Evolutionary conservation across 2,797 vertebrate species (phyloP).

Genomic region (Periophthalmus magnuspinnatus): DNA sequence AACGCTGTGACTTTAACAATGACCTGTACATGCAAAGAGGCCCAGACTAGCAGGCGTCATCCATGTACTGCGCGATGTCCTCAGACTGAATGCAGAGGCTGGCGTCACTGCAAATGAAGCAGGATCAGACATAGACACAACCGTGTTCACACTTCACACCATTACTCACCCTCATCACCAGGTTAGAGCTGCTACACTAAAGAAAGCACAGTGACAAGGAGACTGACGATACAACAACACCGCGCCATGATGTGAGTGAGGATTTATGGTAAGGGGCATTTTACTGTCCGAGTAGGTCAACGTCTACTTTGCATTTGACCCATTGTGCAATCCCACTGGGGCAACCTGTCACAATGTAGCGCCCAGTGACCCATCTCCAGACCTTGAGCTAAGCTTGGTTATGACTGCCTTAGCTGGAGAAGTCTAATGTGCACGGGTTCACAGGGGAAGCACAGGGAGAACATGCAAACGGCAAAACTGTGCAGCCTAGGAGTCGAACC

Average conservation of each 20-base stretch:
- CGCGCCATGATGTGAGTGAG: too few relatives aligned
- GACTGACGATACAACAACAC: background rate
- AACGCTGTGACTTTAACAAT: background rate
- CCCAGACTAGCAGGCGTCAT: background rate
- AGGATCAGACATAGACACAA: background rate
- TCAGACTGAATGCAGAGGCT: background rate
- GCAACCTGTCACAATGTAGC: too few relatives aligned
- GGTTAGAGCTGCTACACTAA: background rate
- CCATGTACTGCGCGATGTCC: background rate
- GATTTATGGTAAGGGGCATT: too few relatives aligned
- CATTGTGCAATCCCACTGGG: too few relatives aligned
- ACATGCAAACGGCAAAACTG: too few relatives aligned
- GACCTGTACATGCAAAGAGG: background rate
- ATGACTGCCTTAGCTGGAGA: too few relatives aligned
- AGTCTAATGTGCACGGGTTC: too few relatives aligned
- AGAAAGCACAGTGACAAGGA: background rate
- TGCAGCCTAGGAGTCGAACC: too few relatives aligned
- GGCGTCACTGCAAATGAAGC: conserved; percentile 3
- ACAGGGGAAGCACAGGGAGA: too few relatives aligned
- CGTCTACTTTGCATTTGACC: background rate
- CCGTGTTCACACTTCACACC: conserved; percentile 3
- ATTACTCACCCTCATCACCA: conserved; percentile 4
- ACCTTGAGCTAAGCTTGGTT: too few relatives aligned
- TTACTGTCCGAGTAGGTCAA: too few relatives aligned
- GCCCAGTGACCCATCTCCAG: too few relatives aligned